Evolutionary conservation across 2,797 vertebrate species (phyloP).

Genomic region (Lithobates pipiens): DNA sequence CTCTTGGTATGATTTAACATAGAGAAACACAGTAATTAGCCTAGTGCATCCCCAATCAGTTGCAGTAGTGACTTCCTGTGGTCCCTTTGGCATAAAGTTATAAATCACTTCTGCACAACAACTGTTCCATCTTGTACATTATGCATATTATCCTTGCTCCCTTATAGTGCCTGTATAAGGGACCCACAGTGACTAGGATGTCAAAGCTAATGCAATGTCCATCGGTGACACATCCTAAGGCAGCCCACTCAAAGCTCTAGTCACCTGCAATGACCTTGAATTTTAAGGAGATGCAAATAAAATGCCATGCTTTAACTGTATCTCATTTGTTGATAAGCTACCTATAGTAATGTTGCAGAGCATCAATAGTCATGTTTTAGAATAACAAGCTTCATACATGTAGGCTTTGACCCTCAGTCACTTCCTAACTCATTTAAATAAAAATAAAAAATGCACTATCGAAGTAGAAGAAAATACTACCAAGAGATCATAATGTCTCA

Average conservation of each 20-base stretch:
- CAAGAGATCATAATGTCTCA: slow-evolving; percentile 1
- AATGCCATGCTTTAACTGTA: neutral
- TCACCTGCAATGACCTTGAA: neutral
- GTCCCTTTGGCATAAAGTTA: neutral
- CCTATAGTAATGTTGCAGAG: neutral
- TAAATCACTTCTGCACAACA: neutral
- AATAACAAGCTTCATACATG: neutral
- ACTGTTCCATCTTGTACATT: neutral
- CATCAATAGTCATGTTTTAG: neutral
- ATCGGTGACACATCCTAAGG: neutral
- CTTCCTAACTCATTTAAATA: neutral
- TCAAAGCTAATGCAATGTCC: neutral
- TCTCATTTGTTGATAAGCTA: neutral
- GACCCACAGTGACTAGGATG: neutral
- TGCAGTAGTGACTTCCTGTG: too few species aligned
- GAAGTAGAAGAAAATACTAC: neutral
- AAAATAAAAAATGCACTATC: neutral
- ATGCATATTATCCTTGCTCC: neutral
- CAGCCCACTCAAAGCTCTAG: neutral
- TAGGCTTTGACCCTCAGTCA: neutral
- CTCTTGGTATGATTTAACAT: too few species aligned
- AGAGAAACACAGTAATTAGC: too few species aligned
- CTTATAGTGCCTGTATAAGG: too few species aligned
- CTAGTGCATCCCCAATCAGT: too few species aligned
- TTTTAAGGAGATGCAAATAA: neutral